These are phyloP conservation scores for Tenthredo notha DNA, from an alignment of 2,888 invertebrate genomes.

Conservation along the genomic window DNA sequence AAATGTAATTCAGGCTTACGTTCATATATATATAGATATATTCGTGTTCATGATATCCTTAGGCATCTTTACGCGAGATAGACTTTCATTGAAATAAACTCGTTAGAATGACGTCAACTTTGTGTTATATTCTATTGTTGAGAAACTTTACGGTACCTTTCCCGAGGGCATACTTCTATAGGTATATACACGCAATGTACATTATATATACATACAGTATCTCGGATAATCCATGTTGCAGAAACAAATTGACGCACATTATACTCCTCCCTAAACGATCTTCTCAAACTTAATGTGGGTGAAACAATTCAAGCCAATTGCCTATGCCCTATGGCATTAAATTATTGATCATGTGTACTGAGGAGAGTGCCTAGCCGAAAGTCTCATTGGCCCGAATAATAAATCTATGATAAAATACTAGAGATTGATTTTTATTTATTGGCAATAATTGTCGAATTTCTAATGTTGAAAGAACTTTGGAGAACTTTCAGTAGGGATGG, in stretches of 20 bases:
- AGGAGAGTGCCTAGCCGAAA: neutral
- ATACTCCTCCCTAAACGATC: neutral
- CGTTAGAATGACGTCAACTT: conserved; percentile 19
- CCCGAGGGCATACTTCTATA: conserved; percentile 24
- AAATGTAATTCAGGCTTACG: neutral
- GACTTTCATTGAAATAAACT: conserved; percentile 10
- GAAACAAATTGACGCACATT: conserved; percentile 30
- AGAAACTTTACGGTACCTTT: neutral
- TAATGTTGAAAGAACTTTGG: neutral
- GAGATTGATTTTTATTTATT: neutral
- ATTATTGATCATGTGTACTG: neutral
- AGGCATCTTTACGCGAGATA: neutral
- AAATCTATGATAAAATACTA: neutral
- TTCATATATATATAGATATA: neutral
- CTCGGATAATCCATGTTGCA: conserved; percentile 18
- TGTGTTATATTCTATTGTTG: neutral
- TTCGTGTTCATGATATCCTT: neutral
- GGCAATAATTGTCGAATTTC: neutral
- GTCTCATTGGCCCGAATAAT: neutral
- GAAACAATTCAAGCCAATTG: neutral
- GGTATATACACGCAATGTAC: neutral
- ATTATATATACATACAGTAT: neutral
- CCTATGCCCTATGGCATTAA: neutral
- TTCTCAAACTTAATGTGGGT: neutral
- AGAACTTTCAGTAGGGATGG: neutral